Evolutionary conservation across 2,797 vertebrate genomes (phyloP), one percentile per base, ranked within the genome.

Genomic region (Smutsia gigantea): DNA sequence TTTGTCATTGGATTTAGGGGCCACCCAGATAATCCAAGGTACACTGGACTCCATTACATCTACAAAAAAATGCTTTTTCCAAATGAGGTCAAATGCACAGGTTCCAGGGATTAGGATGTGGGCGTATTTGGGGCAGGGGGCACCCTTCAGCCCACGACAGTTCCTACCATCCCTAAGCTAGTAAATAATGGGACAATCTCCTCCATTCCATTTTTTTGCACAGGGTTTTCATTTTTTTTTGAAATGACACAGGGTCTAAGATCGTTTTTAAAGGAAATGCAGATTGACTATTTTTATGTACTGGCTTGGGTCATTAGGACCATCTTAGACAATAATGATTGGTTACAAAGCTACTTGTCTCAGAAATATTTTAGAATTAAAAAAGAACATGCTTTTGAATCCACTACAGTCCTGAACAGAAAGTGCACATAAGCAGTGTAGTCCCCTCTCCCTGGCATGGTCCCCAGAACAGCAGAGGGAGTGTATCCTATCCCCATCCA

Each of bases 241-340:
- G 18, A 77, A 82, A 37, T 42, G 53, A 19, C 17, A 51, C 17
- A 21, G 37, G 25, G 39, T 34, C 17, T 72, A 42, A 79, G 29
- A 42, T 7, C 15, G 25, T 29, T 57, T 39, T 68, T 74, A 81
- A 81, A 96, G 51, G 61, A 82, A 93, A 82, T 27, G 17, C 51
- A 68, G n/a, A 87, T 53, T 82, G 13, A 19, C 8, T 69, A 18
- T 59, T 82, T 69, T 87, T 42, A 25, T 15, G 34, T 14, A 37
- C 34, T 61, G 34, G 21, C 68, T 68, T 31, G 14, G 17, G 3
- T 81, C 51, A 25, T 34, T 59, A 53, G 49, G 63, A 71, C 10
- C 21, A 39, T 34, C 64, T 89, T 64, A 59, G 94, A 75, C 21
- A 37, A 27, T 46, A 25, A 66, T 39, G 51, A 81, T 55, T 55